Evolutionary conservation across 2,113 vertebrate genomes (phyloP).

Genomic region (Tachysurus vachellii): DNA sequence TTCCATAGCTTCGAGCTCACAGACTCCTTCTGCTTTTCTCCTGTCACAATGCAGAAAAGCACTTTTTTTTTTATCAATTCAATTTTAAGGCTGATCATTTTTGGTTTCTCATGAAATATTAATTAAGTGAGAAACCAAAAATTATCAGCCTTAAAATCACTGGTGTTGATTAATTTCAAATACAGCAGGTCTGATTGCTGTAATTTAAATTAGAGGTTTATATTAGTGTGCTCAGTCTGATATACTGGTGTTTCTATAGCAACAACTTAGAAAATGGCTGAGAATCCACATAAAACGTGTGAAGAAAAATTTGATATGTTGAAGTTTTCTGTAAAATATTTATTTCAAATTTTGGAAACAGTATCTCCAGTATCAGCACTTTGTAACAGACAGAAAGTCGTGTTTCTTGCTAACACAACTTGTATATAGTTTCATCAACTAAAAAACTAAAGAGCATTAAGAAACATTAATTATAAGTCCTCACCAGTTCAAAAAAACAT

Average conservation of each 20-base stretch:
- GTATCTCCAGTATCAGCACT: not conserved
- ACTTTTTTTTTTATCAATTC: not conserved
- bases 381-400: not conserved
- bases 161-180: not conserved
- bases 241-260: not conserved
- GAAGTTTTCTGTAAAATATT: not conserved
- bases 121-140: too few species aligned
- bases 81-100: not conserved
- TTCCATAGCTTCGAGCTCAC: conserved; percentile 79
- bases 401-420: not conserved
- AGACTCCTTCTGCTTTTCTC: conserved; percentile 82
- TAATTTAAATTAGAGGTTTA: not conserved
- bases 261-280: not conserved
- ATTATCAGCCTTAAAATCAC: not conserved
- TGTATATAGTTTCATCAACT: not conserved
- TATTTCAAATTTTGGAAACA: not conserved
- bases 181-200: not conserved
- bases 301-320: not conserved
- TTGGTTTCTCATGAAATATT: not conserved
- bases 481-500: too few species aligned
- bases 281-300: not conserved
- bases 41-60: conserved; percentile 4
- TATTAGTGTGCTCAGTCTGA: too few species aligned
- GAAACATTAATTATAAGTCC: not conserved
- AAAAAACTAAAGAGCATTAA: not conserved